Conservation (phyloP, 2,888 invertebrate species). For the Beris morrisii region DNA sequence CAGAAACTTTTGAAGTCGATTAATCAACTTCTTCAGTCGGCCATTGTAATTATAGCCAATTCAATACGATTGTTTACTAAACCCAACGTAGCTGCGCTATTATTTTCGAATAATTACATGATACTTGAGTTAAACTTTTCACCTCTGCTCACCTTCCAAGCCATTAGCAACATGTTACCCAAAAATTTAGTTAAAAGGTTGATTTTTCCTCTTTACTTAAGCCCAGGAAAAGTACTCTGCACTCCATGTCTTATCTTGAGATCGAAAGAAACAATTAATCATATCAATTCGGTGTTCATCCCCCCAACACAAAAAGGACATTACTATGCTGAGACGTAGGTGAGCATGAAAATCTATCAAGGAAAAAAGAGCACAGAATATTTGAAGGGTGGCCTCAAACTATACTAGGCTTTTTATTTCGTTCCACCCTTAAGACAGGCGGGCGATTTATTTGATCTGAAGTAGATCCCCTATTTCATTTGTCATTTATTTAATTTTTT, state of each 20-base stretch:
- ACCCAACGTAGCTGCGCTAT: constrained; percentile 9
- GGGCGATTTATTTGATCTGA: constrained; percentile 29
- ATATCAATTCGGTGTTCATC: constrained; percentile 13
- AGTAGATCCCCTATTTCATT: constrained; percentile 29
- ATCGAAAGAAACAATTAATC: constrained; percentile 29
- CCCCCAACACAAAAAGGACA: constrained; percentile 12
- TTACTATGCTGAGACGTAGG: neutral
- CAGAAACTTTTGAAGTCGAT: too few relatives aligned
- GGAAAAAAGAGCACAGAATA: neutral
- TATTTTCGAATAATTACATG: constrained; percentile 14
- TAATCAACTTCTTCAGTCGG: too few relatives aligned
- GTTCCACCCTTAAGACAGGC: constrained; percentile 11
- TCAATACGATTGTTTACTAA: constrained; percentile 21
- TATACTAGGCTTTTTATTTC: neutral
- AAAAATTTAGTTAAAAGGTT: neutral
- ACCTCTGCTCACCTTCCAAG: neutral
- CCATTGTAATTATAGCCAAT: constrained; percentile 1
- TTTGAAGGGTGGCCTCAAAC: neutral
- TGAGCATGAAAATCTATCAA: neutral
- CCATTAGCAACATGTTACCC: neutral
- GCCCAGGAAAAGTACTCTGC: neutral
- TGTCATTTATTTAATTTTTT: constrained; percentile 21
- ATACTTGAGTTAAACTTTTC: neutral
- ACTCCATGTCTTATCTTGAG: constrained; percentile 11
- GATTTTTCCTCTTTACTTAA: neutral